Evolutionary conservation across 1,140 invertebrate species (phyloP), one percentile per base, ranked within the genome.

Genomic region (Drosophila sp.): DNA sequence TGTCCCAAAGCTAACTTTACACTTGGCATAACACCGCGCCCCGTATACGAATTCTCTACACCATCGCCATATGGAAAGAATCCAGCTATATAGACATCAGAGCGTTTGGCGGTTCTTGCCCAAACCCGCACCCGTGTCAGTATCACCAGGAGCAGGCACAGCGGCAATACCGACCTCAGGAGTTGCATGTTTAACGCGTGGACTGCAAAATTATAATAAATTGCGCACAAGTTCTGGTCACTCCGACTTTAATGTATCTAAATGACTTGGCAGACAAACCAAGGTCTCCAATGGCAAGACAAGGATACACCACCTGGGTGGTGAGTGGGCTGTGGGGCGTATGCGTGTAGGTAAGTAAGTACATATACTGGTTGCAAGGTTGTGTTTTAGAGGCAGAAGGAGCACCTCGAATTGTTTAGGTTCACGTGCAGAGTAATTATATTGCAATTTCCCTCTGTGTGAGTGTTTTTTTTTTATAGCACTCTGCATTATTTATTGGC

Each of bases 1-100:
- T 98, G 97, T 80, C 97, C 96, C 64, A 98, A 94, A 62, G 97
- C 98, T 70, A 98, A 93, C 92, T 97, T 96, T 23, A 98, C 97
- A 72, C 97, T 98, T 2, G 97, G 98, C 95, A 98, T 97, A 3
- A 98, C 97, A 10, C 97, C 97, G 29, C 97, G 95, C 56, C 97
- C 97, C 79, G 94, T 95, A 66, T 94, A 94, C 0, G 95, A 94
- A 75, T 95, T 94, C 76, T 95, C 94, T 1, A 97, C 96, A 55
- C 96, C 96, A 79, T 94, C 94, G 33, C 95, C 95, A 85, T 96
- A 97, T 0, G 97, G 97, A 87, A 98, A 98, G 93, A 98, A 98
- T 10, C 97, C 97, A 1, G 97, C 97, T 75, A 98, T 97, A 92
- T 98, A 97, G 41, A 98, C 96, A 87, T 97, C 96, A 2, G 90